Conservation (phyloP, 1,140 invertebrate species). For the Agrypnia vestita region DNA sequence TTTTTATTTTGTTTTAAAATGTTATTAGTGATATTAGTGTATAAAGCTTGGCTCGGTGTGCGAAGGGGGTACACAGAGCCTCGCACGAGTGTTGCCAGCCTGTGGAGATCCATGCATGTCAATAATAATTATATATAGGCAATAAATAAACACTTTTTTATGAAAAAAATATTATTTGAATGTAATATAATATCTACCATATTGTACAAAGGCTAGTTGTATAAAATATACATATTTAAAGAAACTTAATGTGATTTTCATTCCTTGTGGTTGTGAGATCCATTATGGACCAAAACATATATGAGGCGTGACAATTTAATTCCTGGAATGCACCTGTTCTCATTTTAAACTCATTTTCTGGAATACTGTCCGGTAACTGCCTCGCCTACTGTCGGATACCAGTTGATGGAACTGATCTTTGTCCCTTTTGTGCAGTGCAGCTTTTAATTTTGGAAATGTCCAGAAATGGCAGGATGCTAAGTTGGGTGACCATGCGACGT, state of each 20-base stretch:
- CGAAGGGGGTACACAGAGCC: neutral
- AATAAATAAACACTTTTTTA: conserved; percentile 37
- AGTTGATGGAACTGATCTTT: too few species aligned
- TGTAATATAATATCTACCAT: conserved; percentile 44
- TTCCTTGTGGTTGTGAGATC: too few species aligned
- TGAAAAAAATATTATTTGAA: conserved; percentile 31
- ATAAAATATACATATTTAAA: conserved; percentile 48
- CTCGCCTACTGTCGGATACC: too few species aligned
- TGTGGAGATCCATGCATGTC: conserved; percentile 21
- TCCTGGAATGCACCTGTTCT: too few species aligned
- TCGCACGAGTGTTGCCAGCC: neutral
- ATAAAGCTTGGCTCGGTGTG: conserved; percentile 31
- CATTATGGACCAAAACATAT: too few species aligned
- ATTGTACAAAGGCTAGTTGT: conserved; percentile 54
- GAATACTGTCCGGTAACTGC: too few species aligned
- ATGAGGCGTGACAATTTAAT: too few species aligned
- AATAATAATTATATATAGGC: conserved; percentile 38
- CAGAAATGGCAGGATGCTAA: too few species aligned
- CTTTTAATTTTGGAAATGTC: neutral
- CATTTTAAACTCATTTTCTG: too few species aligned
- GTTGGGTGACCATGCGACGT: too few species aligned
- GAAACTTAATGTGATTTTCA: conserved; percentile 16
- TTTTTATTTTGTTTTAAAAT: conserved; percentile 27
- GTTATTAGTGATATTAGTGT: conserved; percentile 46
- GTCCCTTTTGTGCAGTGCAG: neutral